These are phyloP conservation scores for Epinephelus cyanopodus DNA, from an alignment of 2,113 vertebrate genomes.

Conservation along the genomic window DNA sequence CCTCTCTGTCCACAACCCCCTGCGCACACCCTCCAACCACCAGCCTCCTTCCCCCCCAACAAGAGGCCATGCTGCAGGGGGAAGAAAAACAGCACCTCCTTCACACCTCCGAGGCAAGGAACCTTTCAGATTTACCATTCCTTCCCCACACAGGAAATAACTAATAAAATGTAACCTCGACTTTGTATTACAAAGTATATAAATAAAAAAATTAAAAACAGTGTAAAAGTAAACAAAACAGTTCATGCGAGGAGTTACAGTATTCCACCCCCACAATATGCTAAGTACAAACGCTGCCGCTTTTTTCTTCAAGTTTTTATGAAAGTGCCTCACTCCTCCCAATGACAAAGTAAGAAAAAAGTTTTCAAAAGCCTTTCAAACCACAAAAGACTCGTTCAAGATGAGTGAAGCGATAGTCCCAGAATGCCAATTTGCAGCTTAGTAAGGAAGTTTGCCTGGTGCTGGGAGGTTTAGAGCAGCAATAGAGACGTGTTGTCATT, in stretches of 20 bases:
- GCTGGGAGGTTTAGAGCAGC: conserved; percentile 55
- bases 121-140: conserved; percentile 39
- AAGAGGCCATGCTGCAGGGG: conserved; percentile 51
- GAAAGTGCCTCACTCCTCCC: conserved; percentile 53
- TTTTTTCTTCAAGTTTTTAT: conserved; percentile 52
- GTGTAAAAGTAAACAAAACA: conserved; percentile 36
- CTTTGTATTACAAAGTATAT: conserved; percentile 14
- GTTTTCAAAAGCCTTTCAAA: conserved; percentile 79
- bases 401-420: conserved; percentile 72
- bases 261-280: conserved; percentile 34
- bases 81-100: conserved; percentile 46
- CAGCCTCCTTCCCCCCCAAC: conserved; percentile 26
- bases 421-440: conserved; percentile 80
- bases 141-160: conserved; percentile 49
- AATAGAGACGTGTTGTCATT: conserved; percentile 81
- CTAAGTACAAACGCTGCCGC: conserved; percentile 35
- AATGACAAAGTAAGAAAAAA: conserved; percentile 71
- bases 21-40: conserved; percentile 48
- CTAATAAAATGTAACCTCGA: conserved; percentile 32
- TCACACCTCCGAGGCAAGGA: conserved; percentile 66
- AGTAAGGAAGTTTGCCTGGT: conserved; percentile 62
- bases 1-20: conserved; percentile 53
- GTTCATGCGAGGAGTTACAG: conserved; percentile 24
- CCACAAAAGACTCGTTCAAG: conserved; percentile 70
- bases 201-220: conserved; percentile 15